phyloP scores from a whole-genome alignment of 2,113 vertebrate species.

The Corythornis vintsioides region DNA sequence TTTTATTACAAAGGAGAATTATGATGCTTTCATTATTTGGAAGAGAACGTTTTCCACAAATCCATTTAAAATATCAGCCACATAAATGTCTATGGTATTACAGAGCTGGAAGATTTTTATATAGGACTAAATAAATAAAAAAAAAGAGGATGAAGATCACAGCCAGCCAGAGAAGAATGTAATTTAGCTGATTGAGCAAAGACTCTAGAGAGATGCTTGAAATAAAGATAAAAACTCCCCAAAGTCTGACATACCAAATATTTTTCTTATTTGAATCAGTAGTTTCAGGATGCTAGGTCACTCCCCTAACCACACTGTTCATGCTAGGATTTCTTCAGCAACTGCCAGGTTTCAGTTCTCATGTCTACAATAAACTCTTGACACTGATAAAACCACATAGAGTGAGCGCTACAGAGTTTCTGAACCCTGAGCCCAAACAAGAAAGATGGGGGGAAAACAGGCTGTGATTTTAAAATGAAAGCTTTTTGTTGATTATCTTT shows the following conservation, averaged over 20 bases:
- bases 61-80: slow-evolving; percentile 17
- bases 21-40: neutral
- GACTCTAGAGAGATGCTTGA: slow-evolving; percentile 26
- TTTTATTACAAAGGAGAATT: neutral
- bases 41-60: neutral
- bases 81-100: neutral
- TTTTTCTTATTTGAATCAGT: slow-evolving; percentile 53
- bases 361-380: slow-evolving; percentile 18
- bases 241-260: slow-evolving; percentile 35
- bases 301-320: slow-evolving; percentile 11
- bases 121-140: slow-evolving; percentile 7
- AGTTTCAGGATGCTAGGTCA: slow-evolving; percentile 8
- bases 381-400: slow-evolving; percentile 31
- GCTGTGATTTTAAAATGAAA: slow-evolving; percentile 34
- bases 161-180: slow-evolving; percentile 19
- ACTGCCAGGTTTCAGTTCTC: slow-evolving; percentile 23
- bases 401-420: neutral
- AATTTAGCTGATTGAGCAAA: slow-evolving; percentile 51
- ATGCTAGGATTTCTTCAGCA: slow-evolving; percentile 27
- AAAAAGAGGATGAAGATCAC: slow-evolving; percentile 3
- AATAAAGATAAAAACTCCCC: slow-evolving; percentile 56
- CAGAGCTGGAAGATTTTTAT: slow-evolving; percentile 20
- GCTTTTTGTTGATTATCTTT: slow-evolving; percentile 59
- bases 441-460: neutral
- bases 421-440: slow-evolving; percentile 8